These are phyloP conservation scores for Phymanthus crucifer DNA, from an alignment of 92 coral and sea anemone species.

Conservation along the genomic window DNA sequence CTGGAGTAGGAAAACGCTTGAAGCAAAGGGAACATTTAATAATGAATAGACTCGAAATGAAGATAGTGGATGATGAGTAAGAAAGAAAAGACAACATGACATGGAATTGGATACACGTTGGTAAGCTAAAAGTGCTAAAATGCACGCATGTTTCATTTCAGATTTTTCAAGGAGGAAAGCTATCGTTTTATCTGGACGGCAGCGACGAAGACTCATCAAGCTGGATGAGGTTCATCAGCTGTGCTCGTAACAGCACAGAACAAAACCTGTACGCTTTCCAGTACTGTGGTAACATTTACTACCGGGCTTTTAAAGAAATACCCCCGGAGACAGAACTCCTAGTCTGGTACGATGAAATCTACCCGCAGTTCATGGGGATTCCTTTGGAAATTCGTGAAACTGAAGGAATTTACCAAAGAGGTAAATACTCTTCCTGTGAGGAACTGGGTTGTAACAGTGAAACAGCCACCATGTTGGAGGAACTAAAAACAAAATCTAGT, in stretches of 20 bases:
- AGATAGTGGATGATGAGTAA: too few relatives aligned
- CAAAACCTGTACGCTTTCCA: slow-evolving; percentile 84
- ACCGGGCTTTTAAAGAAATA: slow-evolving; percentile 81
- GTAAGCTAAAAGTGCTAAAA: too few relatives aligned
- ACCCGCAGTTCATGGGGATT: slow-evolving; percentile 91
- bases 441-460: neutral
- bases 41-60: too few relatives aligned
- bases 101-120: too few relatives aligned
- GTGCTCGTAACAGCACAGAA: slow-evolving; percentile 84
- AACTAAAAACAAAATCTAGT: too few relatives aligned
- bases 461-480: neutral
- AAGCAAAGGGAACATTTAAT: too few relatives aligned
- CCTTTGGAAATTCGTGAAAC: slow-evolving; percentile 71
- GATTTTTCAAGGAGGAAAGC: slow-evolving; percentile 64
- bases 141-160: slow-evolving; percentile 12
- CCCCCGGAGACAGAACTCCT: slow-evolving; percentile 75
- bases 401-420: slow-evolving; percentile 29
- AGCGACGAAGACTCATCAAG: slow-evolving; percentile 79
- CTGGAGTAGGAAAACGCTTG: too few relatives aligned
- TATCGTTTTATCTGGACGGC: slow-evolving; percentile 76
- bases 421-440: neutral
- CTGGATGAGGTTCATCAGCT: slow-evolving; percentile 94
- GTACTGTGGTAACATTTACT: slow-evolving; percentile 79
- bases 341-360: slow-evolving; percentile 92
- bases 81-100: too few relatives aligned